These are phyloP conservation scores for Myrmecophaga tridactyla DNA, from an alignment of 2,113 vertebrate genomes.

Conservation along the genomic window DNA sequence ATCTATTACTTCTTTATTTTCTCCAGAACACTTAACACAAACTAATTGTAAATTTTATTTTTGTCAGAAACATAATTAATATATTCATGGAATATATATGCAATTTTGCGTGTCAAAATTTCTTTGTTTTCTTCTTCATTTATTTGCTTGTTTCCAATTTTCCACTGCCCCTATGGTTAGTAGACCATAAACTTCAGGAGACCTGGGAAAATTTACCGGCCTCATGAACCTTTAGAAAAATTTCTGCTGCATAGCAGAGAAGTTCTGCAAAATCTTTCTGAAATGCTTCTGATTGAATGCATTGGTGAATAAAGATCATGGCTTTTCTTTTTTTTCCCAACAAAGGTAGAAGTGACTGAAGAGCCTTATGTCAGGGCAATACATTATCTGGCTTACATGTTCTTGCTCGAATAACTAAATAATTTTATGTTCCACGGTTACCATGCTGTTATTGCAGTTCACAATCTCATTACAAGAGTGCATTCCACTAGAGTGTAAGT, in stretches of 20 bases:
- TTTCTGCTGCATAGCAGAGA: neutral
- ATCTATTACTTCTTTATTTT: neutral
- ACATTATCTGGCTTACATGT: neutral
- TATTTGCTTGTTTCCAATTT: neutral
- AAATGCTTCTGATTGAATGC: neutral
- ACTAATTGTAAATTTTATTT: neutral
- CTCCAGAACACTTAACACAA: neutral
- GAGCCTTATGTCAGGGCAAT: neutral
- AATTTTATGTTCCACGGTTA: neutral
- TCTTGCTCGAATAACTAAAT: neutral
- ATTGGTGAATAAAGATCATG: too few species aligned
- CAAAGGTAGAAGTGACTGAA: neutral
- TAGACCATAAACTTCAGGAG: neutral
- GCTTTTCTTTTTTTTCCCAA: too few species aligned
- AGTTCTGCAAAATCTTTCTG: too few species aligned
- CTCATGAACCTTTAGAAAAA: neutral
- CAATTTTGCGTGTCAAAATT: neutral
- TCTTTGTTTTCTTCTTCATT: neutral
- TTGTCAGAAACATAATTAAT: neutral
- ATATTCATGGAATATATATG: neutral
- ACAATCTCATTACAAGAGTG: neutral
- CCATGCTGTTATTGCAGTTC: too few species aligned
- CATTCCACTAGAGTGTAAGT: neutral
- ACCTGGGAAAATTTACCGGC: rapidly evolving
- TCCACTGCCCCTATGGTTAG: too few species aligned